Conservation (phyloP, 2,888 invertebrate species). For the Parapristionchus giblindavisi region DNA sequence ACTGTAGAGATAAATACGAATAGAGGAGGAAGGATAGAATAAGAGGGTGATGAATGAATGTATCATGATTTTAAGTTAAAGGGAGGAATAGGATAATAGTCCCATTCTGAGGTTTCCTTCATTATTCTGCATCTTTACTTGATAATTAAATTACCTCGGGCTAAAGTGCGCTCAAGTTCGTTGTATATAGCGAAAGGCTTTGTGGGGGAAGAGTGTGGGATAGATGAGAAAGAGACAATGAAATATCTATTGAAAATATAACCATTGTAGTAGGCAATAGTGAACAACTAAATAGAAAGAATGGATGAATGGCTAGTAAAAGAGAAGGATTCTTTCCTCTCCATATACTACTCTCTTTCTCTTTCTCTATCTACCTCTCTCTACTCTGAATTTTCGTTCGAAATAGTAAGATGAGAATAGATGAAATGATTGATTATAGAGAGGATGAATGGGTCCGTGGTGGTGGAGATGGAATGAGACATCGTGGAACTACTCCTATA, state of each 20-base stretch:
- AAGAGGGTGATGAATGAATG: not conserved
- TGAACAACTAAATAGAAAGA: too few species aligned
- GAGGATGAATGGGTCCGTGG: not conserved
- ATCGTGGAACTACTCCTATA: not conserved
- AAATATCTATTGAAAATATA: too few species aligned
- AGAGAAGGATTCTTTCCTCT: conserved; percentile 1
- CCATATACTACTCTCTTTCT: not conserved
- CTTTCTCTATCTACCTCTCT: not conserved
- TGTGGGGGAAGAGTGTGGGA: not conserved
- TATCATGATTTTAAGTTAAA: too few species aligned
- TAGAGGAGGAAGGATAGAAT: not conserved
- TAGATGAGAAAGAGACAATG: not conserved
- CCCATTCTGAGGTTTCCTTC: too few species aligned
- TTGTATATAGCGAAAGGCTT: not conserved
- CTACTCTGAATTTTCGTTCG: not conserved
- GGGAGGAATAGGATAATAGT: too few species aligned
- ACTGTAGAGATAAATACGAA: not conserved
- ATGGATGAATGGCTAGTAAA: too few species aligned
- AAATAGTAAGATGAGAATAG: not conserved
- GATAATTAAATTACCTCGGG: conserved; percentile 15
- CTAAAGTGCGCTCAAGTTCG: not conserved
- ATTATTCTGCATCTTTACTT: not conserved
- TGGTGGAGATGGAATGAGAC: not conserved
- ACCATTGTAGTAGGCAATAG: too few species aligned
- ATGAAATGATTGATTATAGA: not conserved